Base-by-base conservation (phyloP, 1,140 invertebrate species). In the Apocrypta bakeri region DNA sequence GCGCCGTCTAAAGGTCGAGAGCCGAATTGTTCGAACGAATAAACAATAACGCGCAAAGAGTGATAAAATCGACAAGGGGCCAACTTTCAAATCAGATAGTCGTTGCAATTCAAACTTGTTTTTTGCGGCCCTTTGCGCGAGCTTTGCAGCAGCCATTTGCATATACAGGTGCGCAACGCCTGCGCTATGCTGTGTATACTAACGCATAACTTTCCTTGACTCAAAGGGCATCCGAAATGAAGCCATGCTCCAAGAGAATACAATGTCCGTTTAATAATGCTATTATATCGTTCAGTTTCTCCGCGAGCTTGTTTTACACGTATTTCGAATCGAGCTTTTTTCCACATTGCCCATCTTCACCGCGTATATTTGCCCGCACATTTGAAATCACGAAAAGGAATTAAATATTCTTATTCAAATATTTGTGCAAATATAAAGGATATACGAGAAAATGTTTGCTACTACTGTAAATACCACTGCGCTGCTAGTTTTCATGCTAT, bases 61-160 rank as follows among this genome's bases (percentile, higher is more conserved):
- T n/a, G 9, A 37, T 2, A 37, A 37, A 37, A 37, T 4, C 33
- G 33, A 37, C 33, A 37, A 79, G 64, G 69, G 37, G 40, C 63
- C 31, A 78, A 68, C 63, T 78, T 78, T 78, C 27, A 31, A 78
- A 68, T 78, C 76, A 78, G 76, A 78, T 78, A 71, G 48, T 17
- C 24, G 17, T 56, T 42, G 76, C 76, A 78, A 78, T 78, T 78
- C 68, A 78, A 78, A 78, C 63, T 42, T 78, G 40, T n/a, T 68
- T 68, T 78, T 48, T 21, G 64, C 6, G 76, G 42, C 40, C 76
- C 33, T 78, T 48, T 48, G 76, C 63, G 12, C 29, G 76, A 68
- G n/a, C n/a, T n/a, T n/a, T n/a, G n/a, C n/a, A n/a, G 48, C 56
- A 33, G 31, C 61, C 29, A 68, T 42, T 78, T 68, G 76, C 68